phyloP scores from a whole-genome alignment of 2,888 invertebrate species.

The Criorhina ranunculi region DNA sequence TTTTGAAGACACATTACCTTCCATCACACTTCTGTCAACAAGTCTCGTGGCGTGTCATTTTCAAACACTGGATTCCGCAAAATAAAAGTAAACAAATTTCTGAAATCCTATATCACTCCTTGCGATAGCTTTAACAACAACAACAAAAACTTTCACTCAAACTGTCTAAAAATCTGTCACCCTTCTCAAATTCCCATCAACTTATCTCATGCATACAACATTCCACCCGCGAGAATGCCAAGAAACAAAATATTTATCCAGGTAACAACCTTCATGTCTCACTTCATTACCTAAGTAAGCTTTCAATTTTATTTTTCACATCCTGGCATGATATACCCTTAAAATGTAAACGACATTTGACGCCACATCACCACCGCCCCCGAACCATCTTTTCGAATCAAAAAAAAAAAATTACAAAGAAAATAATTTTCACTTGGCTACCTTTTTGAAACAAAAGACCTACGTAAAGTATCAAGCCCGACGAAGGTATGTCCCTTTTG shows the following conservation, averaged over 20 bases:
- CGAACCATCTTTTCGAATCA: too few relatives aligned
- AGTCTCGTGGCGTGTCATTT: neutral
- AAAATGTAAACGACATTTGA: constrained; percentile 61
- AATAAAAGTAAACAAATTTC: constrained; percentile 6
- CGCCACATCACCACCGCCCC: constrained; percentile 52
- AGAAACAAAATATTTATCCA: constrained; percentile 43
- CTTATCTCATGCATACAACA: constrained; percentile 3
- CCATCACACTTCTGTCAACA: neutral
- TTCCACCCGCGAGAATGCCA: constrained; percentile 2
- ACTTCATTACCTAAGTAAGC: constrained; percentile 68
- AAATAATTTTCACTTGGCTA: constrained; percentile 59
- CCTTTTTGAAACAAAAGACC: constrained; percentile 61
- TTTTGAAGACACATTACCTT: neutral
- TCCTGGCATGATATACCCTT: constrained; percentile 31
- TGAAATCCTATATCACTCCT: neutral
- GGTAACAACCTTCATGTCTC: constrained; percentile 54
- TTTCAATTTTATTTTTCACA: constrained; percentile 61
- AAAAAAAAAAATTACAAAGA: constrained; percentile 19
- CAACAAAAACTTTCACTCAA: constrained; percentile 10
- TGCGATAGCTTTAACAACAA: neutral
- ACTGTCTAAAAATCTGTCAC: neutral
- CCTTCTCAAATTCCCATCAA: neutral
- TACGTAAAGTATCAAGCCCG: constrained; percentile 17
- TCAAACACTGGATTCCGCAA: neutral
- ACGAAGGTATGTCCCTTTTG: constrained; percentile 42